Conservation (phyloP, 2,113 vertebrate genomes). For the Empidonax alnorum region DNA sequence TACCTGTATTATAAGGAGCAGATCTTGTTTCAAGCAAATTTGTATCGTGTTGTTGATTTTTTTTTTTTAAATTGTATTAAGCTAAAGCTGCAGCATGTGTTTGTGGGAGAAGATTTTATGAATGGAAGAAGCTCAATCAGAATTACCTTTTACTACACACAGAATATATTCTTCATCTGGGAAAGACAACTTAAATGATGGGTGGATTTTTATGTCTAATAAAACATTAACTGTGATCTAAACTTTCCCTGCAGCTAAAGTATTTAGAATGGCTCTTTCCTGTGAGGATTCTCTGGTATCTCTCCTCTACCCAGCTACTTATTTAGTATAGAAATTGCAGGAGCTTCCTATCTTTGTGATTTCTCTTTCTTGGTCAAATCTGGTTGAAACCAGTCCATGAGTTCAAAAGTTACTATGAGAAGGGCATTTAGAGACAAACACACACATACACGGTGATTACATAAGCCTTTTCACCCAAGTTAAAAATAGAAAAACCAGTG, state of each 20-base stretch:
- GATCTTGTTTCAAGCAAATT: background rate
- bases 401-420: background rate
- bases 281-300: background rate
- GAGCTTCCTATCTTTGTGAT: background rate
- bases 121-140: background rate
- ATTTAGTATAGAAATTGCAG: background rate
- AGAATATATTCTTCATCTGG: background rate
- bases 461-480: background rate
- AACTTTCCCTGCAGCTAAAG: conserved; percentile 4
- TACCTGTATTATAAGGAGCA: background rate
- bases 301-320: background rate
- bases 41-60: background rate
- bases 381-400: background rate
- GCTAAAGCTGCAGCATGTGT: background rate
- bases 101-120: background rate
- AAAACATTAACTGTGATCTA: conserved; percentile 17
- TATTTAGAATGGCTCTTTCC: background rate
- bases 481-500: background rate
- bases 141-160: conserved; percentile 12
- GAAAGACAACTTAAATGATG: conserved; percentile 22
- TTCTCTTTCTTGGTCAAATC: background rate
- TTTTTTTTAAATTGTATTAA: background rate
- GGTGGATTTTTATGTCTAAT: conserved; percentile 14
- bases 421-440: background rate
- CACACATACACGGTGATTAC: background rate